Conservation (phyloP, 2,113 vertebrate species). For the Siniperca knerii region DNA sequence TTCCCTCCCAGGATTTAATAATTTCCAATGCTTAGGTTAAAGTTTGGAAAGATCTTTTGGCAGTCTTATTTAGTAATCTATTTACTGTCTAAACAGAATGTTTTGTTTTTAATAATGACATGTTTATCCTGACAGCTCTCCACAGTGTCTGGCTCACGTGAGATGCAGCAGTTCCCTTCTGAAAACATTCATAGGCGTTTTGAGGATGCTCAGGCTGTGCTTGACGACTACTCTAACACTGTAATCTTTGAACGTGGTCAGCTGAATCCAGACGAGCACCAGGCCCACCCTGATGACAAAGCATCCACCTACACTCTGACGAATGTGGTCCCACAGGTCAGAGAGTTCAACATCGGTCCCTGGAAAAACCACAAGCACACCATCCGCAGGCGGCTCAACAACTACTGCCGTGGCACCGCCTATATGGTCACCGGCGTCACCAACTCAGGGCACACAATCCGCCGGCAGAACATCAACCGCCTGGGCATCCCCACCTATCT, state of each 20-base stretch:
- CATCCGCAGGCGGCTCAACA: slow-evolving; percentile 78
- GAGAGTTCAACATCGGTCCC: slow-evolving; percentile 80
- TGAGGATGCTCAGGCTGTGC: slow-evolving; percentile 76
- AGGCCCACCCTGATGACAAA: slow-evolving; percentile 74
- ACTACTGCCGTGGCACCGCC: slow-evolving; percentile 76
- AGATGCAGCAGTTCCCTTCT: slow-evolving; percentile 70
- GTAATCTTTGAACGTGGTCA: slow-evolving; percentile 82
- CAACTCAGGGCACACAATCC: slow-evolving; percentile 73
- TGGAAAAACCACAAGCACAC: slow-evolving; percentile 82
- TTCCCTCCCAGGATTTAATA: neutral
- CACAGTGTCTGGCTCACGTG: slow-evolving; percentile 38
- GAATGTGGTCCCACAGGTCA: slow-evolving; percentile 84
- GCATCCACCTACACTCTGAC: slow-evolving; percentile 86
- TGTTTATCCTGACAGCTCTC: slow-evolving; percentile 63
- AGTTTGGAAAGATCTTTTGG: neutral
- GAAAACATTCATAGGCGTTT: slow-evolving; percentile 55
- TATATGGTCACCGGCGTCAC: slow-evolving; percentile 78
- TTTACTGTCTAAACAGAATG: neutral
- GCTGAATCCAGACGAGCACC: slow-evolving; percentile 85
- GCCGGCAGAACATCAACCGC: slow-evolving; percentile 72
- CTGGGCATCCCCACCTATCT: slow-evolving; percentile 77
- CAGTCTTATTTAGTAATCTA: neutral
- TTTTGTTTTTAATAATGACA: neutral
- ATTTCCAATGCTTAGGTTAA: neutral
- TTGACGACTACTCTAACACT: slow-evolving; percentile 77